These are phyloP conservation scores for Darevskia mixta DNA, from an alignment of 2,797 vertebrate species.

Conservation along the genomic window DNA sequence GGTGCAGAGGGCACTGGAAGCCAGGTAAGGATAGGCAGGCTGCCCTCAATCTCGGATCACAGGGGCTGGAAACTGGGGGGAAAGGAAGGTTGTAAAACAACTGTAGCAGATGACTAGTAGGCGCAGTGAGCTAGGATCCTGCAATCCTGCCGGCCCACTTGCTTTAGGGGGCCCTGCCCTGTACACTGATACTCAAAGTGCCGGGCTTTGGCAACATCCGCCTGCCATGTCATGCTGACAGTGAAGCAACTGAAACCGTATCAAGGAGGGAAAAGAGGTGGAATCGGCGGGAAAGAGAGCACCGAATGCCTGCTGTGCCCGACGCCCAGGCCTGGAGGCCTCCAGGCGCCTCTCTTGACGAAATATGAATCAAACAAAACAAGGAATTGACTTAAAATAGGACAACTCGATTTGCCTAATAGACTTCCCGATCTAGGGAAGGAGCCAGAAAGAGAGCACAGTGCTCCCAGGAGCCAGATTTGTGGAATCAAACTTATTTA, in stretches of 20 bases:
- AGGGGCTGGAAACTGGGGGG: background rate
- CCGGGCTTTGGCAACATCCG: slow-evolving; percentile 41
- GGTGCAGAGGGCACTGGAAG: background rate
- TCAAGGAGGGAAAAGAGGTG: slow-evolving; percentile 58
- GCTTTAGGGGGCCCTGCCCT: slow-evolving; percentile 49
- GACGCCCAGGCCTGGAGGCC: slow-evolving; percentile 74
- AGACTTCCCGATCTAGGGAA: slow-evolving; percentile 55
- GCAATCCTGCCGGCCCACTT: background rate
- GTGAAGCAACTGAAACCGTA: slow-evolving; percentile 58
- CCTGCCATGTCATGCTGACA: slow-evolving; percentile 53
- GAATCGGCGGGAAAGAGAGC: slow-evolving; percentile 67
- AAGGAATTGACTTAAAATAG: slow-evolving; percentile 71
- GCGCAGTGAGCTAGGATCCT: background rate
- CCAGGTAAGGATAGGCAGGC: slow-evolving; percentile 4
- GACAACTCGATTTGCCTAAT: slow-evolving; percentile 75
- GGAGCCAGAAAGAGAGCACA: background rate
- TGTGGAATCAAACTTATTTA: background rate
- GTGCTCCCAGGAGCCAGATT: slow-evolving; percentile 48
- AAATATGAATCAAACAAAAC: slow-evolving; percentile 79
- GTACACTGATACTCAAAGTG: slow-evolving; percentile 36
- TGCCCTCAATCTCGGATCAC: background rate
- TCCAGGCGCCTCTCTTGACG: slow-evolving; percentile 77
- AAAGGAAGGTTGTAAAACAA: background rate
- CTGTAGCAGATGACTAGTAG: slow-evolving; percentile 13
- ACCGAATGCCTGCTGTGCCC: slow-evolving; percentile 69